A percentile compares a stretch with the other conserved stretches of the same genome.
These are phyloP conservation scores for Amblyjoppa fuscipennis DNA, from an alignment of 2,888 invertebrate genomes.

Conservation along the genomic window DNA sequence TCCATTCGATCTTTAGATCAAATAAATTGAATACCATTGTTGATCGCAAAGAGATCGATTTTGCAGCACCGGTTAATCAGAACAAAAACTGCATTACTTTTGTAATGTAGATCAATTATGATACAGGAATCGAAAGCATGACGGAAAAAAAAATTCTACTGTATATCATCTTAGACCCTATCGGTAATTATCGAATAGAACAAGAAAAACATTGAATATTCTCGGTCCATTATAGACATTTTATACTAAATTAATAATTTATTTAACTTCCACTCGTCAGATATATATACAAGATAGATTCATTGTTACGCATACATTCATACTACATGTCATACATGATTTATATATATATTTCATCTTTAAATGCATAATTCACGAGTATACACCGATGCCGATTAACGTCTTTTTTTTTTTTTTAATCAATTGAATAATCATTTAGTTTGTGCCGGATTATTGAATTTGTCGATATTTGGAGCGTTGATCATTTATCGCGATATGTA, in stretches of 20 bases:
- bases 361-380: neutral
- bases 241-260: slow-evolving; percentile 67
- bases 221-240: slow-evolving; percentile 53
- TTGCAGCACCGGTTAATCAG: neutral
- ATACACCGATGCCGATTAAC: neutral
- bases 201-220: slow-evolving; percentile 47
- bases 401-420: too few relatives aligned
- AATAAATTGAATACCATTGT: neutral
- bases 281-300: neutral
- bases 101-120: slow-evolving; percentile 38
- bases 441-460: slow-evolving; percentile 39
- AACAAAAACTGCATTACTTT: slow-evolving; percentile 37
- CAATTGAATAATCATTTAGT: slow-evolving; percentile 18
- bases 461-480: slow-evolving; percentile 54
- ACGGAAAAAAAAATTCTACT: slow-evolving; percentile 11
- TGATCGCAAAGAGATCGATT: slow-evolving; percentile 4
- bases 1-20: slow-evolving; percentile 48
- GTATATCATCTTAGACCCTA: slow-evolving; percentile 23
- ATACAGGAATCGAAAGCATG: slow-evolving; percentile 13
- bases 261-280: slow-evolving; percentile 60
- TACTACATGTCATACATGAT: slow-evolving; percentile 13
- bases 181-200: slow-evolving; percentile 49
- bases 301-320: slow-evolving; percentile 29
- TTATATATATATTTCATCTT: slow-evolving; percentile 8
- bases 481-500: slow-evolving; percentile 64